These are phyloP conservation scores for Trichogramma pretiosum DNA, from an alignment of 1,140 invertebrate genomes.

Conservation along the genomic window DNA sequence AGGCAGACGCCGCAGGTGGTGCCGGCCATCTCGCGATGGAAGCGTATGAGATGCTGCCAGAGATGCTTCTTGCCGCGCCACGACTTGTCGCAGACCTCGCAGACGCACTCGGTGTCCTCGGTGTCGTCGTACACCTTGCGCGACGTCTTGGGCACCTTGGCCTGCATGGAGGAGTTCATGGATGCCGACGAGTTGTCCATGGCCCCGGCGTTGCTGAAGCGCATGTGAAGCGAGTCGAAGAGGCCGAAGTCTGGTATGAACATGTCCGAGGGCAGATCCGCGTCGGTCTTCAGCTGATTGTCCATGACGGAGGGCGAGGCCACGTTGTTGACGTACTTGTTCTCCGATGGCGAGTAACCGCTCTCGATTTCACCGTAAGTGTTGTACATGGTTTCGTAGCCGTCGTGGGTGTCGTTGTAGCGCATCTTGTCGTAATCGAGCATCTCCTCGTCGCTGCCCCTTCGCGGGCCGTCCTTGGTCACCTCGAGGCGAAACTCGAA, in stretches of 20 bases:
- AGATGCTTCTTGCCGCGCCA: slow-evolving; percentile 55
- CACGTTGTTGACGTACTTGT: too few species aligned
- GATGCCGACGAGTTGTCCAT: slow-evolving; percentile 10
- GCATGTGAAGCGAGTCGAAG: slow-evolving; percentile 42
- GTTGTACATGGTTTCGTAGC: too few species aligned
- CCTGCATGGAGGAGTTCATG: slow-evolving; percentile 24
- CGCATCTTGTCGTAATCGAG: too few species aligned
- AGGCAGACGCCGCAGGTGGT: slow-evolving; percentile 55
- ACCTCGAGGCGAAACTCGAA: slow-evolving; percentile 36
- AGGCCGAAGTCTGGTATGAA: slow-evolving; percentile 44
- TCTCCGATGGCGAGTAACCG: too few species aligned
- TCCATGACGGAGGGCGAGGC: too few species aligned
- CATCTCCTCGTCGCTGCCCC: slow-evolving; percentile 18
- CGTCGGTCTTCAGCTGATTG: slow-evolving; percentile 39
- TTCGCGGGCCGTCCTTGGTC: too few species aligned
- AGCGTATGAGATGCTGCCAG: slow-evolving; percentile 56
- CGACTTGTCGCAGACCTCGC: slow-evolving; percentile 52
- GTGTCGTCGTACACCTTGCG: slow-evolving; percentile 43
- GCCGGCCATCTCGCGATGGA: slow-evolving; percentile 50
- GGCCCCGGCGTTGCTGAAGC: too few species aligned
- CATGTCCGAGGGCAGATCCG: too few species aligned
- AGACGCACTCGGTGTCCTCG: slow-evolving; percentile 43
- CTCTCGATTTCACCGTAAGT: too few species aligned
- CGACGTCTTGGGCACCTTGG: too few species aligned
- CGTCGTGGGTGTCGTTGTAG: too few species aligned